Evolutionary conservation across 2,888 invertebrate species (phyloP), one percentile per base, ranked within the genome.

Genomic region (Crematogaster levior): DNA sequence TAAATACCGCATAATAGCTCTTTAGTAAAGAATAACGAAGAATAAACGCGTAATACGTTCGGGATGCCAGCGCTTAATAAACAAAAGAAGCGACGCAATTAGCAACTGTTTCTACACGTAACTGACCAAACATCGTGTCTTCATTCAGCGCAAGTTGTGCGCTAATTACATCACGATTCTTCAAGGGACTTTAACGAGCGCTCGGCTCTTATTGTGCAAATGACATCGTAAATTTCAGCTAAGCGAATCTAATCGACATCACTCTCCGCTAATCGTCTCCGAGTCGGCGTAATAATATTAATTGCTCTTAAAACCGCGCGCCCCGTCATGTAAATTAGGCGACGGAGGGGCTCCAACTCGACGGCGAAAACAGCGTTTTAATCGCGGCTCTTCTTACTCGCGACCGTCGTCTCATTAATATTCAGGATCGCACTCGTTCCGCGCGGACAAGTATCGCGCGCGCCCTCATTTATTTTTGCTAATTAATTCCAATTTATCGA

Each of bases 401-500:
- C 80, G 79, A 80, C 21, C 43, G 34, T 43, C 56, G 21, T 72
- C 68, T 75, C 87, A 88, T 90, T 90, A 88, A 80, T 70, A 89
- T 88, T 88, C 90, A 84, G 83, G 84, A 84, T 85, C 84, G 85
- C 82, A 24, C 86, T 81, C 82, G 73, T 85, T 88, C 85, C 84
- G 70, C 87, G 84, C 75, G 82, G 74, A 70, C 85, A 82, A 77
- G 66, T 73, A 88, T 85, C 89, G 81, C 81, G 80, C 75, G 81
- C 65, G 30, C 80, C 85, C 88, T 86, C 86, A 79, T 88, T 87
- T 87, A 87, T 89, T 84, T 84, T 84, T 84, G 79, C 81, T 87
- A 90, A 90, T 90, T 90, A 90, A 90, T 90, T 88, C 87, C 81
- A 85, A 89, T 88, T 88, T 90, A 89, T 89, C 87, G 88, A 34